Percentiles rank a stretch among this genome's conserved stretches.
Evolutionary conservation across 2,888 invertebrate species (phyloP).

Genomic region (Lepas anatifera): DNA sequence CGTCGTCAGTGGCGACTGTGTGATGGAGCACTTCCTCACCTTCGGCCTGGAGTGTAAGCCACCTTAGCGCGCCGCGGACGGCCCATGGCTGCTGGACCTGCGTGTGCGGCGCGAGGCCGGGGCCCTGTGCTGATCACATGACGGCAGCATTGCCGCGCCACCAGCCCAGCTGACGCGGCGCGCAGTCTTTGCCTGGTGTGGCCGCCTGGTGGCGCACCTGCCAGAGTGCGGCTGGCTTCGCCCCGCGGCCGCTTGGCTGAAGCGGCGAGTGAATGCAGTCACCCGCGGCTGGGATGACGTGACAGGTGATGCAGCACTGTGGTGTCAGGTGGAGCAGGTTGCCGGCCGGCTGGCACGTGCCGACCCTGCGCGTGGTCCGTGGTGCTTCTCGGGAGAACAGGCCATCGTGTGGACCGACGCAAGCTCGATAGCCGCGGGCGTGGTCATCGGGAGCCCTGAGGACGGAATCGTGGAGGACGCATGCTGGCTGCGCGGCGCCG

Average conservation of each 20-base stretch:
- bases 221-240: conserved; percentile 12
- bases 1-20: not conserved
- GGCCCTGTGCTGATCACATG: not conserved
- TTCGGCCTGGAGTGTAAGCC: too few relatives aligned
- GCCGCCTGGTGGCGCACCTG: not conserved
- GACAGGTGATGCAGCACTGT: not conserved
- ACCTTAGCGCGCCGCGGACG: conserved; percentile 5
- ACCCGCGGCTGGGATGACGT: not conserved
- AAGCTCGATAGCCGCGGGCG: not conserved
- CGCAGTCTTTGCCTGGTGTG: conserved; percentile 12
- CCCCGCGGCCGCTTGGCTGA: conserved; percentile 7
- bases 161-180: conserved; percentile 11
- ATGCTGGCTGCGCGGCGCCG: too few relatives aligned
- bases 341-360: not conserved
- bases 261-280: not conserved
- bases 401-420: not conserved
- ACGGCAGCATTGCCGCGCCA: not conserved
- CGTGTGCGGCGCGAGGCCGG: not conserved
- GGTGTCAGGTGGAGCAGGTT: not conserved
- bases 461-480: too few relatives aligned
- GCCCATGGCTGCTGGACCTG: conserved; percentile 4
- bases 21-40: not conserved
- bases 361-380: not conserved
- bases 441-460: too few relatives aligned
- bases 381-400: not conserved